These are phyloP conservation scores for Polydrusus cervinus DNA, from an alignment of 2,888 invertebrate species.

Conservation along the genomic window DNA sequence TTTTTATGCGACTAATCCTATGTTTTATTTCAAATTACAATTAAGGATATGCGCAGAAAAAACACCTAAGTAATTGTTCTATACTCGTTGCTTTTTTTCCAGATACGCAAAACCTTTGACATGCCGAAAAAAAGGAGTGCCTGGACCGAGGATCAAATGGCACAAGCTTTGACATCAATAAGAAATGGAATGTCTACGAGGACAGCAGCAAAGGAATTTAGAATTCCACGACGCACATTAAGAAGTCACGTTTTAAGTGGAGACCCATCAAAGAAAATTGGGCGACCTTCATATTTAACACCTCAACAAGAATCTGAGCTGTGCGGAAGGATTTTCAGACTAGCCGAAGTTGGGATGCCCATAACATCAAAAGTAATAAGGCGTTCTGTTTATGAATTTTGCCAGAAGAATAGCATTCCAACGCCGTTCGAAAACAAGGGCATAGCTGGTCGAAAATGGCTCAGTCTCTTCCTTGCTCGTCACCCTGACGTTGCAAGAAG, in stretches of 20 bases:
- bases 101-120: too few species aligned
- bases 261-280: neutral
- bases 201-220: neutral
- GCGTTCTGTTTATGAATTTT: neutral
- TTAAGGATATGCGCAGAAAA: too few species aligned
- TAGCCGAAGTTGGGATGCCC: conserved; percentile 23
- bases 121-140: too few species aligned
- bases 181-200: neutral
- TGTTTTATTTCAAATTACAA: too few species aligned
- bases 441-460: conserved; percentile 39
- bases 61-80: too few species aligned
- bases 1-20: too few species aligned
- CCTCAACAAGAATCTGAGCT: conserved; percentile 13
- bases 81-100: too few species aligned
- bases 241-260: conserved; percentile 24
- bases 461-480: too few species aligned
- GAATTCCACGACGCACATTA: conserved; percentile 31
- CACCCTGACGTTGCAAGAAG: too few species aligned
- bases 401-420: conserved; percentile 6
- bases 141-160: too few species aligned
- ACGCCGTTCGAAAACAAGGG: conserved; percentile 23
- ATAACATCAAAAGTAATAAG: conserved; percentile 8
- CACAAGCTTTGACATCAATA: too few species aligned
- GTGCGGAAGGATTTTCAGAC: neutral
- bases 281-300: neutral